Evolutionary conservation across 2,113 vertebrate genomes (phyloP).

Genomic region (Cervus canadensis): DNA sequence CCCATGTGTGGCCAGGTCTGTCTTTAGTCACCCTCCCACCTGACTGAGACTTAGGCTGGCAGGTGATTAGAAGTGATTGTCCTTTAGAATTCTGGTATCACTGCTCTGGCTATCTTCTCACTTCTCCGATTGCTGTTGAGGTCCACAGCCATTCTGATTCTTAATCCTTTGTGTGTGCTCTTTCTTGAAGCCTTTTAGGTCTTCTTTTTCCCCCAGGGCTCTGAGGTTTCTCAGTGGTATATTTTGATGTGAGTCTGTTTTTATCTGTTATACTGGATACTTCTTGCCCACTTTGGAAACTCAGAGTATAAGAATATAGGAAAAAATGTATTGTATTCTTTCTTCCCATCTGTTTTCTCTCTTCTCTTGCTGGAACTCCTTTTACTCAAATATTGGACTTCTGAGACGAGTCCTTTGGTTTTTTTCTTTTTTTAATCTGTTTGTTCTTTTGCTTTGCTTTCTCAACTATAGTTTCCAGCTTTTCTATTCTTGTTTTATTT

Average conservation of each 20-base stretch:
- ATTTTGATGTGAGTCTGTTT: not conserved
- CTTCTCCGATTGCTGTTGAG: not conserved
- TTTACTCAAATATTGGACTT: not conserved
- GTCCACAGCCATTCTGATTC: not conserved
- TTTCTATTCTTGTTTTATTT: not conserved
- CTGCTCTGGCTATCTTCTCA: not conserved
- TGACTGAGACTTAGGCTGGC: not conserved
- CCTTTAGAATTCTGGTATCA: not conserved
- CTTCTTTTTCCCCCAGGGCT: not conserved
- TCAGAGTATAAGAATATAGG: not conserved
- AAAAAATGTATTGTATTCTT: not conserved
- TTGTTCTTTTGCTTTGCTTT: not conserved
- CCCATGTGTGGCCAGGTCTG: not conserved
- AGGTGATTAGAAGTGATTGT: not conserved
- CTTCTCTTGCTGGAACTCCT: not conserved
- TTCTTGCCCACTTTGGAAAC: not conserved
- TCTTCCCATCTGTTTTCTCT: slow-evolving; percentile 25
- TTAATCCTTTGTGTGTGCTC: not conserved
- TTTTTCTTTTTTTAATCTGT: not conserved
- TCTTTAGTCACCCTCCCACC: not conserved
- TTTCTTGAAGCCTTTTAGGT: not conserved
- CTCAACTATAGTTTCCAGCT: not conserved
- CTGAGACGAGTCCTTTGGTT: not conserved
- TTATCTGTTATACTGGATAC: not conserved
- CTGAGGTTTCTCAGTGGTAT: not conserved